Percentiles rank a stretch among this genome's conserved stretches.
phyloP scores from a whole-genome alignment of 2,797 vertebrate species.

The Oryzias sinensis region DNA sequence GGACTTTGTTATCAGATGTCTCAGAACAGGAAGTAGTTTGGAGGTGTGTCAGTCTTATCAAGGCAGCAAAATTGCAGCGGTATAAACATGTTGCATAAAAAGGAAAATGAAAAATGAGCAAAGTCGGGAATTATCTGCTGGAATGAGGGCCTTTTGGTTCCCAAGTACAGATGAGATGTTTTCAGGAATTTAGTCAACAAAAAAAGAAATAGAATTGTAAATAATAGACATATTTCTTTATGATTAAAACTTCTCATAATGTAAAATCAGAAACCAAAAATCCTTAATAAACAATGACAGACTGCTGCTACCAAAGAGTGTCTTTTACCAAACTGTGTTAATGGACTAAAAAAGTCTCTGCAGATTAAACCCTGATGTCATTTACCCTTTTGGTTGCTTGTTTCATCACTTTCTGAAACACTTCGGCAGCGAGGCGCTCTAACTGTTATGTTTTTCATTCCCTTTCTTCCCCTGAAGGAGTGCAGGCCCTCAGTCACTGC shows the following conservation, averaged over 20 bases:
- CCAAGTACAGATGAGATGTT: not conserved
- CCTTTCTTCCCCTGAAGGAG: slow-evolving; percentile 29
- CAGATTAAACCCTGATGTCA: slow-evolving; percentile 30
- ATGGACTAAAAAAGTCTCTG: slow-evolving; percentile 15
- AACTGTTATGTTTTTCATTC: slow-evolving; percentile 51
- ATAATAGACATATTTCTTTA: too few relatives aligned
- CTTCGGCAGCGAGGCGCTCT: slow-evolving; percentile 9
- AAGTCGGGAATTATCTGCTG: slow-evolving; percentile 35
- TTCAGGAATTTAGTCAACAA: too few relatives aligned
- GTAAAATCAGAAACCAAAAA: too few relatives aligned
- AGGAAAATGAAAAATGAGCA: slow-evolving; percentile 28
- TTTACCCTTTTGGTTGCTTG: slow-evolving; percentile 29
- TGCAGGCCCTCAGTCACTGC: slow-evolving; percentile 37
- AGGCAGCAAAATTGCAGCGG: slow-evolving; percentile 33
- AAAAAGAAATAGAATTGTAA: too few relatives aligned
- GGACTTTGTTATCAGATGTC: slow-evolving; percentile 49
- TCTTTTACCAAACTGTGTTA: slow-evolving; percentile 7
- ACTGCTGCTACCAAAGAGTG: not conserved
- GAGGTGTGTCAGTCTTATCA: slow-evolving; percentile 67
- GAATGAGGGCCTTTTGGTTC: not conserved
- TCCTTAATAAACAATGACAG: too few relatives aligned
- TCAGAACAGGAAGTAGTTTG: slow-evolving; percentile 57
- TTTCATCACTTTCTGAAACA: slow-evolving; percentile 43
- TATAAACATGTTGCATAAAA: slow-evolving; percentile 59
- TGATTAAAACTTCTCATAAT: too few relatives aligned